These are phyloP conservation scores for Eurois occulta DNA, from an alignment of 2,888 invertebrate genomes.

Conservation along the genomic window DNA sequence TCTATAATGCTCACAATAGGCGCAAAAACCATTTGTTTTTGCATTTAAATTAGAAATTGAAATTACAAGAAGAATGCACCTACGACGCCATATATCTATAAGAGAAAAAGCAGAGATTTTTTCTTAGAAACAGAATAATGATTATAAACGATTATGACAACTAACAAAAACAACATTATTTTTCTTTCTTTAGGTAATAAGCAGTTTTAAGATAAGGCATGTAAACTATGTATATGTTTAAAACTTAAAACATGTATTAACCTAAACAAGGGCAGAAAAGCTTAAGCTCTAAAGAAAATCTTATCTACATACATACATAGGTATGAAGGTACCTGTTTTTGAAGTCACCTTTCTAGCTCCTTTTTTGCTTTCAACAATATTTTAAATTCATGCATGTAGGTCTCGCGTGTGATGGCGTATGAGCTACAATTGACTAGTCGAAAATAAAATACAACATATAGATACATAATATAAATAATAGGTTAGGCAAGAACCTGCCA, in stretches of 20 bases:
- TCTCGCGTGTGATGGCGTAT: constrained; percentile 49
- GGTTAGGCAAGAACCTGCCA: constrained; percentile 39
- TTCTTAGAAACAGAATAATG: not conserved
- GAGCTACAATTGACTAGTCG: constrained; percentile 47
- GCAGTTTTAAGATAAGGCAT: not conserved
- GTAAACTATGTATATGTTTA: not conserved
- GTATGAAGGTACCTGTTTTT: constrained; percentile 21
- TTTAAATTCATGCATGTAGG: constrained; percentile 57
- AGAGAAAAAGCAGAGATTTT: not conserved
- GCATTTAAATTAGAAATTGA: not conserved
- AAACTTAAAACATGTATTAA: constrained; percentile 18
- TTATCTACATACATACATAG: constrained; percentile 38
- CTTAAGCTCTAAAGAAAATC: constrained; percentile 20
- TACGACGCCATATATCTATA: not conserved
- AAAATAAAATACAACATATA: constrained; percentile 53
- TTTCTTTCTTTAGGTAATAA: not conserved
- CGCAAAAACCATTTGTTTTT: not conserved
- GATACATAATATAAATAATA: constrained; percentile 21
- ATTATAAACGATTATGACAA: not conserved
- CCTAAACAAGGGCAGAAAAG: constrained; percentile 21
- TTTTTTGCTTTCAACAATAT: constrained; percentile 40
- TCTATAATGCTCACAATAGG: not conserved
- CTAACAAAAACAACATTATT: not conserved
- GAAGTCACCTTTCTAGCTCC: constrained; percentile 26
- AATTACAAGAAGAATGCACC: not conserved